Base-by-base conservation (phyloP, 2,113 vertebrate genomes). In the Ophthalmolycus amberensis region DNA sequence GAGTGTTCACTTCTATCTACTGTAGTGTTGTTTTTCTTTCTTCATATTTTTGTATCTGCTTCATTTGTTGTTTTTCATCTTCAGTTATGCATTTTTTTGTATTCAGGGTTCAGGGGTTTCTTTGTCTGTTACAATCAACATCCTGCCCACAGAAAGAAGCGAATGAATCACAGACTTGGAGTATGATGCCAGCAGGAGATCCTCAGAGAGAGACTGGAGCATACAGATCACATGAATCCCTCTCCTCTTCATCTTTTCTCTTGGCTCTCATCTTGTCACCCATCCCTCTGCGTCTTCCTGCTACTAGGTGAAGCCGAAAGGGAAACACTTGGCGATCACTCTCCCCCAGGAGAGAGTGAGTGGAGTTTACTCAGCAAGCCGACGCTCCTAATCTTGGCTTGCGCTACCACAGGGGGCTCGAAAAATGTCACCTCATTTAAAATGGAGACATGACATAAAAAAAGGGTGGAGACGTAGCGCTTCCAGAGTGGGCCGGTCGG, bases 381-480 rank as follows among this genome's bases (percentile, higher is more conserved):
- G 18, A 50, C 14, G 7, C 84, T 76, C 54, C 64, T 83, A 83
- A 86, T 79, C 81, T 90, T 82, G 80, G 83, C 77, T 80, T 2
- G 20, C 5, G 12, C 74, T 87, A 71, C 70, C 73, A 82, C 60
- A 1, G 29, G 81, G 88, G 79, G 44, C 65, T 71, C 63, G 67
- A 82, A 78, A 88, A 82, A 25, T 25, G 86, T 87, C 89, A 80
- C 72, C 77, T 84, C 71, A 86, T 91, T 91, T 92, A 82, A 87
- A 94, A 92, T 60, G 84, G 83, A 91, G 79, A 93, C 80, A 90
- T 88, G 71, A 64, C n/a, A 37, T 80, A 75, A 84, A 77, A 60
- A 85, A 77, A 86, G 90, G 82, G 91, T 88, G 69, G 71, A 83
- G 81, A 82, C 37, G 7, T 81, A 81, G 85, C 67, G 75, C 90